Percentiles rank a stretch among this genome's conserved stretches.
phyloP scores from a whole-genome alignment of 2,113 vertebrate genomes.

The Oxyruncus cristatus region DNA sequence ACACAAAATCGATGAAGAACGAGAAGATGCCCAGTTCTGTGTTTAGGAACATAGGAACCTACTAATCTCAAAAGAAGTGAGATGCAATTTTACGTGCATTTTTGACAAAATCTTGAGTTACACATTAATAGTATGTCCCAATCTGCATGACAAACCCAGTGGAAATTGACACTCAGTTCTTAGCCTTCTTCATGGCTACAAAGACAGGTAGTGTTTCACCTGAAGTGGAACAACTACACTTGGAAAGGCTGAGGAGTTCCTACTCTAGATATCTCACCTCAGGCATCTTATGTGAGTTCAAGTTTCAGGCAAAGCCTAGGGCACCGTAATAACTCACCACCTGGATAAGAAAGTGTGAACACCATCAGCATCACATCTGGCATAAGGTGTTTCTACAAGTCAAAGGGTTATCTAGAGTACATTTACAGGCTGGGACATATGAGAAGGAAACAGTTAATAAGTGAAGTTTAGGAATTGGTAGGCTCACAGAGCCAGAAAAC shows the following conservation, averaged over 20 bases:
- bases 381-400: neutral
- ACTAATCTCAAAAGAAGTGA: neutral
- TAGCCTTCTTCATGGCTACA: neutral
- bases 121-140: neutral
- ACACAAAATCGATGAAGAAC: neutral
- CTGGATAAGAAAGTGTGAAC: neutral
- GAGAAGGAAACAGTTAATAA: neutral
- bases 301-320: neutral
- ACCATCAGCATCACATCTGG: neutral
- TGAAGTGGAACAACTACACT: neutral
- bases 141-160: neutral
- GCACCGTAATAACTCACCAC: neutral
- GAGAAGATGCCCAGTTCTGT: neutral
- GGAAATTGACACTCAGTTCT: neutral
- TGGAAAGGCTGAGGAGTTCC: neutral
- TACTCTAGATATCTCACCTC: neutral
- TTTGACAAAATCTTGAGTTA: neutral
- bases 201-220: neutral
- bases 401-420: accelerated
- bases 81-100: neutral
- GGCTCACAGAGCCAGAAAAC: neutral
- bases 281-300: neutral
- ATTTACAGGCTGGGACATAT: neutral
- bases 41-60: neutral
- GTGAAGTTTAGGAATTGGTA: neutral